Percentiles rank a stretch among this genome's conserved stretches.
Evolutionary conservation across 2,888 invertebrate genomes (phyloP).

Genomic region (Cephalotes varians): DNA sequence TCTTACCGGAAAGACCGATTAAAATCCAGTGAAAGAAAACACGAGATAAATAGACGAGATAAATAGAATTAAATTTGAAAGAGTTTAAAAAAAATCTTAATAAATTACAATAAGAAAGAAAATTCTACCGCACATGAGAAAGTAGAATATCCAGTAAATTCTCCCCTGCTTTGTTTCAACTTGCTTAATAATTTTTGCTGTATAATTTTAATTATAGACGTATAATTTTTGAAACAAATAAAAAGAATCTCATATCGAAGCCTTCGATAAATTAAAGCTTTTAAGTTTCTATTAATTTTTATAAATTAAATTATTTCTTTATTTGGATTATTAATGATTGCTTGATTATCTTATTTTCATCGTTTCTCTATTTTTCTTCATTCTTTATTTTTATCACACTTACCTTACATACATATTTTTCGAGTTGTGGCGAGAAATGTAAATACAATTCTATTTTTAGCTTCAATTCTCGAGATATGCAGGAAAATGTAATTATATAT

Average conservation of each 20-base stretch:
- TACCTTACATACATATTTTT: neutral
- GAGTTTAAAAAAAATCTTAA: neutral
- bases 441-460: constrained; percentile 2
- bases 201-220: neutral
- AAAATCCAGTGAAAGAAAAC: constrained; percentile 18
- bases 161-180: neutral
- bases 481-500: neutral
- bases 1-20: constrained; percentile 16
- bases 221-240: neutral
- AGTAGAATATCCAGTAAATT: neutral
- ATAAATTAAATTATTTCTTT: neutral
- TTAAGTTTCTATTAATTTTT: neutral
- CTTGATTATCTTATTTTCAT: constrained; percentile 3
- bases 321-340: neutral
- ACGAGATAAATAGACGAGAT: neutral
- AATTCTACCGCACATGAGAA: neutral
- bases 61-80: neutral
- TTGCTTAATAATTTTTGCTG: neutral
- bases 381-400: neutral
- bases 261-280: neutral
- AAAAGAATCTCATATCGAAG: neutral
- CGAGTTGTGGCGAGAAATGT: neutral
- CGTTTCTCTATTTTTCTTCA: no score
- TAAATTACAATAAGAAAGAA: neutral
- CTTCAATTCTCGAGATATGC: neutral